Evolutionary conservation across 2,113 vertebrate genomes (phyloP), one percentile per base, ranked within the genome.

Genomic region (Centropus unirufus): DNA sequence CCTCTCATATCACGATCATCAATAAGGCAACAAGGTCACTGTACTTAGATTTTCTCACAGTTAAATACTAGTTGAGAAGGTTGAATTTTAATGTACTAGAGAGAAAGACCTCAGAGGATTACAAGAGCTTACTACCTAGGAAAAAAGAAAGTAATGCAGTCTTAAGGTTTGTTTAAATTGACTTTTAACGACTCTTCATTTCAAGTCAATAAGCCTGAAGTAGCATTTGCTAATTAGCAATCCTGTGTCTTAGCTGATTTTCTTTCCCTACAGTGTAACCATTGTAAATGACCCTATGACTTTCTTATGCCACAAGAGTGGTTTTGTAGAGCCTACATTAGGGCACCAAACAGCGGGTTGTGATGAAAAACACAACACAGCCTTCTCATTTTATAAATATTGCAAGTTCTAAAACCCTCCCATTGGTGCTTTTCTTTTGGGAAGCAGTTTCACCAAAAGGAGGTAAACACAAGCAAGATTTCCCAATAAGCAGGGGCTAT

Each of bases 151-250:
- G 1, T 4, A 34, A 18, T 30, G 4, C 36, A 20, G 18, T 30
- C 8, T 12, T 27, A 89, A 70, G 47, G 15, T 26, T 78, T 39
- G 22, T 63, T 79, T 87, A 96, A 86, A 67, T 72, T 78, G 62
- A 59, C 54, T 95, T 95, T 96, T 75, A 93, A 79, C 0, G 9
- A 83, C 13, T 64, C 83, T 87, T 87, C 30, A 30, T 87, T 68
- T 86, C 89, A 92, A 93, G 46, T 21, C 66, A 83, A 58, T 85
- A 72, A 81, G 39, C 23, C 91, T 88, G 82, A 90, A 88, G 11
- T 15, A 83, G 67, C 27, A 86, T 52, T 85, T 94, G 36, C 69
- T 95, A 83, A 91, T 92, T 89, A 87, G 84, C 51, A 88, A 83
- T 49, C 18, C 5, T 9, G 29, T 66, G 29, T 47, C 40, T 90